These are phyloP conservation scores for Anorthoa munda DNA, from an alignment of 2,888 invertebrate species.

Conservation along the genomic window DNA sequence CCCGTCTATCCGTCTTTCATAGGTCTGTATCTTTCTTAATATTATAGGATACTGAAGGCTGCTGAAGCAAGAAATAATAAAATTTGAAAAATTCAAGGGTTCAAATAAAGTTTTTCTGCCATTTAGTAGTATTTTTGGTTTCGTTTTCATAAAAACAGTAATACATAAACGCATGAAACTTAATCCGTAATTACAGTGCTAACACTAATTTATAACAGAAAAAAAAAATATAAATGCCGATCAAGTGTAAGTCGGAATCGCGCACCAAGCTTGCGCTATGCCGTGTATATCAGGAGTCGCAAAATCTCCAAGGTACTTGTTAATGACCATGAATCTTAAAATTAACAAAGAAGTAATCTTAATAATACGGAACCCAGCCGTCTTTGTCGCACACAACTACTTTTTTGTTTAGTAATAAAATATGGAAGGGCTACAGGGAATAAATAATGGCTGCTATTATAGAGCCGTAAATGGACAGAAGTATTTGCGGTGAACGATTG, in stretches of 20 bases:
- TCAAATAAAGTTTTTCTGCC: too few relatives aligned
- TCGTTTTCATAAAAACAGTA: too few relatives aligned
- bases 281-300: not conserved
- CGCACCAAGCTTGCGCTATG: not conserved
- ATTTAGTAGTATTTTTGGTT: too few relatives aligned
- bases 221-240: not conserved
- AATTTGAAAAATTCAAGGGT: too few relatives aligned
- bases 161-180: too few relatives aligned
- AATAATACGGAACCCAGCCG: not conserved
- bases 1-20: not conserved
- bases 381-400: too few relatives aligned
- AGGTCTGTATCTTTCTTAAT: not conserved
- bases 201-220: not conserved
- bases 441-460: constrained; percentile 50
- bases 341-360: not conserved
- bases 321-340: not conserved
- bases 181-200: too few relatives aligned
- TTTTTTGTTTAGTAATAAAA: constrained; percentile 29
- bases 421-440: constrained; percentile 25
- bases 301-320: not conserved
- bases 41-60: not conserved
- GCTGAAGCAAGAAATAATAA: too few relatives aligned
- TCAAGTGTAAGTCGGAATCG: not conserved
- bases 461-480: constrained; percentile 36
- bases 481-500: constrained; percentile 31